Evolutionary conservation across 2,113 vertebrate species (phyloP), one percentile per base, ranked within the genome.

Genomic region (Oceanodroma tethys): DNA sequence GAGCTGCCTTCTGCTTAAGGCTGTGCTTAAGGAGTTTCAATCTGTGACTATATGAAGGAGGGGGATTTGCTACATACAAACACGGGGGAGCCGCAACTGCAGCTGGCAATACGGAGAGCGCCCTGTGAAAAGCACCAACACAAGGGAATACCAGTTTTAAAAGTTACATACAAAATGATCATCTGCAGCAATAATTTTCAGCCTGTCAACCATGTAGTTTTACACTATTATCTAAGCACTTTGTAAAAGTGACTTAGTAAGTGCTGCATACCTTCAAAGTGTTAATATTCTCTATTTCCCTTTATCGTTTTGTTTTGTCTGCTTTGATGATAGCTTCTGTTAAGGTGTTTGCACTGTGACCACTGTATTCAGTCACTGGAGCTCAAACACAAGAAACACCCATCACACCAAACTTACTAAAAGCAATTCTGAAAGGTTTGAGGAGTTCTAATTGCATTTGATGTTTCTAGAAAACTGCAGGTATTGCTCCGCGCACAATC

Each of bases 51-150:
- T 99, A 99, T 3, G 91, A 86, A n/a, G 98, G 95, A 3, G 99
- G 98, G 7, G 99, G 99, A 97, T 99, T 99, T 18, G 98, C 97
- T 73, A 99, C 98, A 71, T 98, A 99, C 88, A 99, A 91, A 68
- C 97, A 96, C 1, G 99, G 98, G 16, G 99, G 98, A 7, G 98
- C 98, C 10, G 99, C 99, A 70, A 99, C 98, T 42, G 98, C 98
- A 16, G 98, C 93, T 43, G 99, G 99, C 63, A 99, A 97, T 83
- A 99, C 97, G 27, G 98, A 99, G 36, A 98, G 98, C 88, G 99
- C 97, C 97, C 99, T 99, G 90, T 26, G 65, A 89, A 96, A 92
- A 78, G 73, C 81, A 96, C 27, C 34, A 74, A 26, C 76, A 72
- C 19, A 38, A 82, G 34, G 8, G 23, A 68, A 83, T 3, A 60